Conservation (phyloP, 2,113 vertebrate genomes). For the Lampris megalopsis region DNA sequence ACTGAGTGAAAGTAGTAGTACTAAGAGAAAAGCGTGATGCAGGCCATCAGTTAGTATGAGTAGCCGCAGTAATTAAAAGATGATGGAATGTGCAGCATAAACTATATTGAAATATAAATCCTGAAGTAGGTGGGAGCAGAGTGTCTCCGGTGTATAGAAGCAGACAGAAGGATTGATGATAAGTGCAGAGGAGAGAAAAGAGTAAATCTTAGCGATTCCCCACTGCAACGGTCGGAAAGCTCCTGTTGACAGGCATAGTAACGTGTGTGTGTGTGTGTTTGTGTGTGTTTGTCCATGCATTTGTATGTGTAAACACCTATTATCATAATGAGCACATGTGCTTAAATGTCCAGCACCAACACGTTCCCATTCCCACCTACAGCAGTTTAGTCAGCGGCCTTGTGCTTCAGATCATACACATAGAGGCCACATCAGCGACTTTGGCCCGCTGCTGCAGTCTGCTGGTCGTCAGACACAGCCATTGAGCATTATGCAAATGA, state of each 20-base stretch:
- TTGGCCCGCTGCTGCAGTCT: too few species aligned
- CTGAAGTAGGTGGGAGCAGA: background rate
- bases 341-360: too few species aligned
- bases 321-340: too few species aligned
- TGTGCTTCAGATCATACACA: too few species aligned
- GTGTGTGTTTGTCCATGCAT: background rate
- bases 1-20: background rate
- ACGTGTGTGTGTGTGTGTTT: background rate
- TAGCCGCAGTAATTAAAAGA: background rate
- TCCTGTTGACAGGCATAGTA: background rate
- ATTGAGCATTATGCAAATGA: too few species aligned
- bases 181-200: background rate
- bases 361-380: too few species aligned
- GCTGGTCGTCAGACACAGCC: too few species aligned
- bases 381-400: too few species aligned
- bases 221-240: background rate
- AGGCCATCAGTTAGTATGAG: background rate
- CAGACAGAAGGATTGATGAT: background rate
- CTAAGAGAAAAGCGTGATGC: background rate
- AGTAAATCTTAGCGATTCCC: background rate
- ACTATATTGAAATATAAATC: background rate
- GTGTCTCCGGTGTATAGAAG: background rate
- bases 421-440: too few species aligned
- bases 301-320: background rate
- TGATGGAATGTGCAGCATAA: background rate